These are phyloP conservation scores for Oscheius sp. DNA, from an alignment of 2,888 invertebrate genomes.

Conservation along the genomic window DNA sequence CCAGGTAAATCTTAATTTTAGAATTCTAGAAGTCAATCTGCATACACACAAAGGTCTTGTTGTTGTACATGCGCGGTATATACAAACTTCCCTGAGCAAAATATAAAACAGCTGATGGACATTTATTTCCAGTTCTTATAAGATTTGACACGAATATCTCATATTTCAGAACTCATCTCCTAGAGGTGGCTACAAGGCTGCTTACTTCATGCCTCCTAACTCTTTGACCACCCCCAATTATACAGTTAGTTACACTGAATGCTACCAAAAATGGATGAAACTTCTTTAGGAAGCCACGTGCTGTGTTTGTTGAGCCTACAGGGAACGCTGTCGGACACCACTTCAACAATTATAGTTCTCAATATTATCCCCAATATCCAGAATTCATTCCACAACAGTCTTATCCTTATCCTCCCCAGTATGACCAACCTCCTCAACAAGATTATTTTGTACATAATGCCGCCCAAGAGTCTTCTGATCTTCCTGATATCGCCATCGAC, in stretches of 20 bases:
- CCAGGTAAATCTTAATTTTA: neutral
- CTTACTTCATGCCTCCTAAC: conserved; percentile 2
- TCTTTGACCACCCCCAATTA: conserved; percentile 40
- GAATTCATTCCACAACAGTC: neutral
- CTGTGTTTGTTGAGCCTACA: conserved; percentile 68
- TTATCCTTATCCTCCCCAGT: conserved; percentile 6
- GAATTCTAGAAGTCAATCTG: neutral
- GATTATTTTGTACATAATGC: neutral
- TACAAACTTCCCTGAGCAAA: neutral
- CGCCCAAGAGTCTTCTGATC: conserved; percentile 10
- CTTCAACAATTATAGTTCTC: conserved; percentile 19
- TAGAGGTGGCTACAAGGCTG: conserved; percentile 27
- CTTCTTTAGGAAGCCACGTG: conserved; percentile 56
- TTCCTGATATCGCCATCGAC: conserved; percentile 25
- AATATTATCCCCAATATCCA: conserved; percentile 9
- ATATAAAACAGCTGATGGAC: neutral
- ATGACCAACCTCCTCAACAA: conserved; percentile 2
- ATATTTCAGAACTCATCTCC: conserved; percentile 26
- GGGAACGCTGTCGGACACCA: conserved; percentile 35
- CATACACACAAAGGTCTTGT: neutral
- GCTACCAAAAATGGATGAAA: neutral
- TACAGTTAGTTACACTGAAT: conserved; percentile 39
- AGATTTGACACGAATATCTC: neutral
- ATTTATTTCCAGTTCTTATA: neutral
- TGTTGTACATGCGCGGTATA: neutral